Base-by-base conservation (phyloP, 2,888 invertebrate genomes). In the Oxyteleia sp. region DNA sequence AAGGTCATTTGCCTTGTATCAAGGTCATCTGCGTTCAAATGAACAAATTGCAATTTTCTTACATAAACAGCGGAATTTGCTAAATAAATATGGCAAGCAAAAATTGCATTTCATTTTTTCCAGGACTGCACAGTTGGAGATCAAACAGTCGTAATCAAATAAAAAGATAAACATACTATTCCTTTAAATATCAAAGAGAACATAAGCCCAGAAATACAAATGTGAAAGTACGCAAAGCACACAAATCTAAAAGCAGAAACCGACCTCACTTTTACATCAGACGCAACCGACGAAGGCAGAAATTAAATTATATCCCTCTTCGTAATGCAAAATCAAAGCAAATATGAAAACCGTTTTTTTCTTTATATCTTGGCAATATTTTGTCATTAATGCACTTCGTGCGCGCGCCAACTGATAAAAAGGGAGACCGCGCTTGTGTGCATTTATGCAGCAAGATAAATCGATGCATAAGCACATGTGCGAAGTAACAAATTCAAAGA, bases 111-210 rank as follows among this genome's bases (percentile, higher is more conserved):
- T n/a, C n/a, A 16, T 16, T 43, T 45, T 63, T 63, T 49, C 35
- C 16, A 1, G 7, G 35, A 47, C 26, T 16, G 11, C 32, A 5
- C 29, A 61, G 32, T 18, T 43, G 8, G 29, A 47, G 41, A 68
- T 68, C 68, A 71, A 47, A 59, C 47, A 35, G n/a, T 20, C 23
- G 47, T 49, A 49, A 71, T 71, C 38, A 71, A 38, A 69, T 71
- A 57, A 49, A 59, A 57, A 59, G 23, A 45, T 59, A 35, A 71
- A 71, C 26, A 57, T 35, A 47, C 47, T 20, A 16, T 53, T 41
- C 38, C 55, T 57, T 59, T 71, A 59, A 71, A 71, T 71, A 59
- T 59, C 45, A 69, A 69, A 69, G 69, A 32, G 35, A 51, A 18
- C 13, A 53, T 35, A 51, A 66, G 26, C 38, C 38, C 26, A n/a